Base-by-base conservation (phyloP, 1,140 invertebrate genomes). In the Reticulitermes speratus region DNA sequence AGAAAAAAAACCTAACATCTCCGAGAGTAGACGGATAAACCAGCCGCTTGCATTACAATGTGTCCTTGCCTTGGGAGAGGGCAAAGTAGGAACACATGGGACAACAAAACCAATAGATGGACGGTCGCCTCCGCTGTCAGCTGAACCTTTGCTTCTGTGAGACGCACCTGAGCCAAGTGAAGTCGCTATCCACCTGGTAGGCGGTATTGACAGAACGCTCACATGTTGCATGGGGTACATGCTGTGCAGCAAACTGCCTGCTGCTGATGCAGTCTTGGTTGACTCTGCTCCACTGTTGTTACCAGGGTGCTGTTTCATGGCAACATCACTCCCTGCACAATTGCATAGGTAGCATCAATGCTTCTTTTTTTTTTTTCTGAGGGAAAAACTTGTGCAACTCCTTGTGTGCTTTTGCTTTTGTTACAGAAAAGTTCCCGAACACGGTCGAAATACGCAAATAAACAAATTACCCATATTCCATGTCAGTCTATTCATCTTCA, bases 121-220 rank as follows among this genome's bases (percentile, higher is more conserved):
- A 25, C n/a, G 65, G 65, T 75, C 25, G 25, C 12, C n/a, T 14
- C 65, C 65, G n/a, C 65, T n/a, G 65, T 30, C 65, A 30, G 65
- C 25, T 30, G 25, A 65, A 65, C 59, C 59, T 21, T 8, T 30
- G n/a, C 65, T n/a, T 75, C 52, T 55, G 52, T 75, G 65, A 75
- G 25, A 75, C 65, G n/a, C 65, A 87, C 86, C 84, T 32, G 84
- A 44, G 32, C 44, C 85, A 25, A 85, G 75, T 16, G 85, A 44
- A 44, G 85, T 48, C 16, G 86, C 81, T 44, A 87, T 75, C 87
- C 87, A 87, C 30, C 82, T 84, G 59, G 65, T 84, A 25, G 88
- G 88, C 16, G 88, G 88, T 82, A 87, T 87, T n/a, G 87, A 85
- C 45, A 88, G 81, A 21, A 87, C 85, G 83, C 88, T 88, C 44